Base-by-base conservation (phyloP, 2,113 vertebrate species). In the Sylvilagus bachmani region DNA sequence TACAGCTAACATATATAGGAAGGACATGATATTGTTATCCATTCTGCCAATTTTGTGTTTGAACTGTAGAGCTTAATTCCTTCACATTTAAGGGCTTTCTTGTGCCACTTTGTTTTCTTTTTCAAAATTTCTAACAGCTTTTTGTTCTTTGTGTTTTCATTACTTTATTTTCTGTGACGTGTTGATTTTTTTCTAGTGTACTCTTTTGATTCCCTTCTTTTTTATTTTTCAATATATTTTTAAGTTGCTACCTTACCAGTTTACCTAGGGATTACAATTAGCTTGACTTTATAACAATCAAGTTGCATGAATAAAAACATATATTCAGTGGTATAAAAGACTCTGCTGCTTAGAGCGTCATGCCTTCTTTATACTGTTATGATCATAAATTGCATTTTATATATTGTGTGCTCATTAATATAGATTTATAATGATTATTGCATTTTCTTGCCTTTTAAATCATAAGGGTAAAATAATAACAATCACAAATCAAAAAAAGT, bases 241-340 rank as follows among this genome's bases (percentile, higher is more conserved):
- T 38, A 85, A 94, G 3, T 51, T 78, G 61, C 36, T 84, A 31
- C 13, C 55, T 78, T 70, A 53, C 13, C 55, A 10, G 53, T 62
- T 61, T 13, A 3, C 7, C 21, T 61, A 6, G 10, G 19, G 38
- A 84, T 94, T 85, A 70, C 3, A 84, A 64, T 61, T 49, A 84
- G 21, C 78, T 75, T 83, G 73, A 88, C n/a, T 85, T 92, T 84
- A 77, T 38, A 38, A 77, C 27, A 85, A 55, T 85, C 33, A 78
- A 12, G 3, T 36, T 77, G 29, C 61, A 51, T 90, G 58, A 94
- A 85, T 74, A 93, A n/a, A 58, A 75, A 69, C 36, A 67, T 53
- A 36, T 19, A 31, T 81, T 87, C 53, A 87, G 33, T 33, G 58
- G 38, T 89, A 49, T 55, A 75, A 83, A 89, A 81, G 6, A 78